These are phyloP conservation scores for Chelonia mydas DNA, from an alignment of 2,797 vertebrate genomes.

Conservation along the genomic window DNA sequence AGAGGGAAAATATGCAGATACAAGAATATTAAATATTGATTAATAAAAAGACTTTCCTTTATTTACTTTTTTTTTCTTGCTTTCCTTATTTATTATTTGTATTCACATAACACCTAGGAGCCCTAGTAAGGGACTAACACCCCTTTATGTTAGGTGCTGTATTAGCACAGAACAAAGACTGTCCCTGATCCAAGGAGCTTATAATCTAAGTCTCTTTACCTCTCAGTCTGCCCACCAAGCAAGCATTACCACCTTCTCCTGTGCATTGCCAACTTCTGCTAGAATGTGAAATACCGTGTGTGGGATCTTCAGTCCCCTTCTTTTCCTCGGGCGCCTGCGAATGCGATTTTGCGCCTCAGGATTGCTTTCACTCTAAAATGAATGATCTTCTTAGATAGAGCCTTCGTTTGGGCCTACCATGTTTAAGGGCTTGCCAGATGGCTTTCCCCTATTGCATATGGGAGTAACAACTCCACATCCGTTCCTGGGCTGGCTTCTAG, in stretches of 20 bases:
- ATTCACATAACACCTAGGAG: not conserved
- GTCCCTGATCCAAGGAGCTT: not conserved
- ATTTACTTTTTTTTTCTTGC: not conserved
- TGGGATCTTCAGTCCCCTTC: not conserved
- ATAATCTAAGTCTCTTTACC: rapidly evolving
- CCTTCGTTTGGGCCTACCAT: not conserved
- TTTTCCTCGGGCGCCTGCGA: not conserved
- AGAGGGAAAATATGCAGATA: not conserved
- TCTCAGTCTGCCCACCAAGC: not conserved
- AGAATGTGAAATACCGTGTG: not conserved
- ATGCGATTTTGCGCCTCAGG: not conserved
- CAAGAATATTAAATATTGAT: not conserved
- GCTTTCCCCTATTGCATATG: not conserved
- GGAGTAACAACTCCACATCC: not conserved
- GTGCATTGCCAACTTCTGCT: not conserved
- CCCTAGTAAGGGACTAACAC: not conserved
- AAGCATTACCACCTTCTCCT: not conserved
- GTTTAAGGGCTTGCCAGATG: not conserved
- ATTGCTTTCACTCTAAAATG: not conserved
- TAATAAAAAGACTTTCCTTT: not conserved
- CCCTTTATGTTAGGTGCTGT: not conserved
- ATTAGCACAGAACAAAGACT: not conserved
- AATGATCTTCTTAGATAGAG: not conserved
- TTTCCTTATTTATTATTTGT: not conserved
- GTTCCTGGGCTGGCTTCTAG: not conserved